Evolutionary conservation across 2,888 invertebrate genomes (phyloP), one percentile per base, ranked within the genome.

Genomic region (Habrosyne pyritoides): DNA sequence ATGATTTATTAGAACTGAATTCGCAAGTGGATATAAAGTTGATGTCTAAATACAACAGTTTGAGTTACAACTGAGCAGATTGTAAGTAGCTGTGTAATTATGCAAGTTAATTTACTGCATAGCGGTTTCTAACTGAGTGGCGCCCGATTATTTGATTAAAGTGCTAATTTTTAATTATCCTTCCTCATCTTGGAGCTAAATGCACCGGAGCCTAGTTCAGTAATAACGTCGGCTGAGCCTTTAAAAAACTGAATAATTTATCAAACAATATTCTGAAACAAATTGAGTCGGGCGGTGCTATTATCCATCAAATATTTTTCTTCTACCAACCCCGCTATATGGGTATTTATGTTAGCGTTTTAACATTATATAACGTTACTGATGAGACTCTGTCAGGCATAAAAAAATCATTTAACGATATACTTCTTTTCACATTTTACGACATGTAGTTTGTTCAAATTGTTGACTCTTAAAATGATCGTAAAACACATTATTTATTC

Each of bases 291-390:
- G 61, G 56, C 66, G 61, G 53, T 58, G 69, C 66, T 69, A 79
- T 24, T 24, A 42, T 81, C 79, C 77, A 79, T 81, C 82, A 79
- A 75, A 76, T 67, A 71, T 76, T 77, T 66, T 75, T 67, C 73
- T 74, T 70, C 66, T 57, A 64, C 62, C 59, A 68, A 61, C 54
- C 52, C 59, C 65, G 63, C 66, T 66, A 58, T 61, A 64, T 59
- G 59, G 56, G 55, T 61, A 59, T 61, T 57, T 70, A 58, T 63
- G 62, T 67, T 61, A 58, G 63, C 54, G 59, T 58, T 62, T 58
- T 64, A 63, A 60, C 61, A 61, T 64, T 66, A 65, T 66, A 63
- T 53, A 58, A 56, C 62, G 63, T 75, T 76, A 77, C 75, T 77
- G 75, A 76, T 74, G 71, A 57, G 61, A 63, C 66, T 61, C 59